Evolutionary conservation across 2,888 invertebrate genomes (phyloP).

Genomic region (Limnephilus rhombicus): DNA sequence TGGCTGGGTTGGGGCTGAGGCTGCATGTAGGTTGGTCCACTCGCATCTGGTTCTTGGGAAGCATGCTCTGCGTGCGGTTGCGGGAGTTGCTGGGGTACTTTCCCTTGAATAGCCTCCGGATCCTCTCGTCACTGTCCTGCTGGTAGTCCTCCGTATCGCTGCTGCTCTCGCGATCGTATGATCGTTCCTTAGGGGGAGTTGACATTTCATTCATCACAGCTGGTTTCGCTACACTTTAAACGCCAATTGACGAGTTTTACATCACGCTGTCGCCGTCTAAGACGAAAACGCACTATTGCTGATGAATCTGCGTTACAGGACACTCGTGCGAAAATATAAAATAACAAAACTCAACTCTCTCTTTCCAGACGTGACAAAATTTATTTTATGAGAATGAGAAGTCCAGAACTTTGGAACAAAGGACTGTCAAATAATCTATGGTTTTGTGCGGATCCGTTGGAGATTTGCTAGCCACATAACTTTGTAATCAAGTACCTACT

Average conservation of each 20-base stretch:
- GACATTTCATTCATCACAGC: conserved; percentile 61
- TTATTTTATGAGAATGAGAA: conserved; percentile 45
- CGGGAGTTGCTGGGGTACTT: conserved; percentile 51
- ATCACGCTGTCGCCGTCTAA: conserved; percentile 47
- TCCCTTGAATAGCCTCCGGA: conserved; percentile 53
- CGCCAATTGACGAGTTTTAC: conserved; percentile 42
- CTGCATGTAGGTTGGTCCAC: conserved; percentile 56
- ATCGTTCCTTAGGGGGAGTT: conserved; percentile 59
- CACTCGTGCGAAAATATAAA: neutral
- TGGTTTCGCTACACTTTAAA: conserved; percentile 23
- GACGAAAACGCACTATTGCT: conserved; percentile 10
- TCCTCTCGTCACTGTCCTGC: conserved; percentile 55
- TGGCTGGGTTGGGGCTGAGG: conserved; percentile 22
- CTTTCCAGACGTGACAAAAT: conserved; percentile 45
- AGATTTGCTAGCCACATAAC: conserved; percentile 3
- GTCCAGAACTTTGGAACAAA: conserved; percentile 47
- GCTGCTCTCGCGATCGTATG: conserved; percentile 64
- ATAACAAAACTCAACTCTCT: conserved; percentile 34
- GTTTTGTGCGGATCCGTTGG: neutral
- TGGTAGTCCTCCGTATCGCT: conserved; percentile 65
- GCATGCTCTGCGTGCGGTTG: conserved; percentile 42
- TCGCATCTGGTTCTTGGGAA: conserved; percentile 50
- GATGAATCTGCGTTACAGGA: conserved; percentile 1
- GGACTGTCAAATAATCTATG: conserved; percentile 53
- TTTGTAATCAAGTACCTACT: neutral